Conservation (phyloP, 2,797 vertebrate genomes). For the Tapera naevia region DNA sequence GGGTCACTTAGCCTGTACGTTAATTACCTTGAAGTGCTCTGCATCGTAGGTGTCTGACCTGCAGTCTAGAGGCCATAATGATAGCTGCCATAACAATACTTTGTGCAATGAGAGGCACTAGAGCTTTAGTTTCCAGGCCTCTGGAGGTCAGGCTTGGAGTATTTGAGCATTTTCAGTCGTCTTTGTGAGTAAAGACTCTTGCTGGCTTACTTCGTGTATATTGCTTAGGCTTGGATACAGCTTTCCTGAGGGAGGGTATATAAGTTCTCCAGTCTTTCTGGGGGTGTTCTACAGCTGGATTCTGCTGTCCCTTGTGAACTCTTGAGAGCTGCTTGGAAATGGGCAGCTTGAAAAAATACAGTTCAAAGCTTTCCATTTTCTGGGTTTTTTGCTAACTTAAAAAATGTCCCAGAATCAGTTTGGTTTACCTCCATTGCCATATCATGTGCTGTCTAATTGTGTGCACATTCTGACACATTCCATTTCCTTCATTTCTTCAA, state of each 20-base stretch:
- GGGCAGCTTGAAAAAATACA: not conserved
- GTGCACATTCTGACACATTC: not conserved
- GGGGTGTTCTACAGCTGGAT: not conserved
- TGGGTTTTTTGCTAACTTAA: not conserved
- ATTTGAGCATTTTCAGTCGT: not conserved
- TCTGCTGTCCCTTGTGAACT: not conserved
- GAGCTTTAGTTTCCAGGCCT: not conserved
- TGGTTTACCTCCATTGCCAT: not conserved
- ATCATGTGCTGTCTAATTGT: not conserved
- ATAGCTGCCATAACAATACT: not conserved
- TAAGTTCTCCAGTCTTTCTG: not conserved
- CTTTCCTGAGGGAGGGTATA: not conserved
- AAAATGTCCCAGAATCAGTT: not conserved
- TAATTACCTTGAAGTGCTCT: not conserved
- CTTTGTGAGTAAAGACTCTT: not conserved
- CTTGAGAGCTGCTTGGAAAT: not conserved
- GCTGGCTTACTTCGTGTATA: not conserved
- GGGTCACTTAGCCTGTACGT: not conserved
- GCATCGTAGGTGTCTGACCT: not conserved
- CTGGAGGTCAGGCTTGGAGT: not conserved
- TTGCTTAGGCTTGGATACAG: not conserved
- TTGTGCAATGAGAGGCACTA: not conserved
- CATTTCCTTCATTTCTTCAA: not conserved
- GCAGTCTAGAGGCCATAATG: not conserved
- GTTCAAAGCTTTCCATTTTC: not conserved